These are phyloP conservation scores for Tauraco hartlaubi DNA, from an alignment of 2,797 vertebrate species.

Conservation along the genomic window DNA sequence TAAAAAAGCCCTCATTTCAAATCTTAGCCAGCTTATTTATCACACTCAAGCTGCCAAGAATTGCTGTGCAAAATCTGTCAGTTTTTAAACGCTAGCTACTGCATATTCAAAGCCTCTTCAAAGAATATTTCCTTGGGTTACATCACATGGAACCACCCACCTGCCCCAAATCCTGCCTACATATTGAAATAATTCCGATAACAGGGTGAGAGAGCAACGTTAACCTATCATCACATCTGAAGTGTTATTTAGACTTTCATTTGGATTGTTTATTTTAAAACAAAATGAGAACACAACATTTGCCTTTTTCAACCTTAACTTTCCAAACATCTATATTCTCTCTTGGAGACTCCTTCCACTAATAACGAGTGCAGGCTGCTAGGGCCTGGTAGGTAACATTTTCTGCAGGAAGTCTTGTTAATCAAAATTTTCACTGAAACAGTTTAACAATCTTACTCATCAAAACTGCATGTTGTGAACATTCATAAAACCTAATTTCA, in stretches of 20 bases:
- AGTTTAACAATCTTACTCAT: background rate
- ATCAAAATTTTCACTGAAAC: background rate
- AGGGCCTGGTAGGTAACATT: background rate
- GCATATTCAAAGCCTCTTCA: constrained; percentile 10
- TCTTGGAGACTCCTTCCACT: background rate
- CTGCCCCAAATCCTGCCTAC: background rate
- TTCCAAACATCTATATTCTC: background rate
- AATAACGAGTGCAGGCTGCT: background rate
- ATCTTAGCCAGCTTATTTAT: background rate
- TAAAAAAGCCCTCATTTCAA: background rate
- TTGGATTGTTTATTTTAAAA: background rate
- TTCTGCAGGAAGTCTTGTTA: background rate
- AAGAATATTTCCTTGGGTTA: constrained; percentile 4
- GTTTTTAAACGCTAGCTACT: background rate
- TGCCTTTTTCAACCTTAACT: background rate
- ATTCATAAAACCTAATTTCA: background rate
- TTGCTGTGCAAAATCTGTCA: constrained; percentile 24
- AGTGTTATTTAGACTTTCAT: background rate
- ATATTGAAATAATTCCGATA: background rate
- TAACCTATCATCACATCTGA: background rate
- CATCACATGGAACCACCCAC: background rate
- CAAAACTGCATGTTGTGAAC: background rate
- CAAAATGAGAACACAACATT: background rate
- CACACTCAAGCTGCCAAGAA: background rate
- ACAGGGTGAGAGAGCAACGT: background rate